Conservation (phyloP, 30 jellyfish, hydroid and myxozoan genomes). For the Catostylus mosaicus region DNA sequence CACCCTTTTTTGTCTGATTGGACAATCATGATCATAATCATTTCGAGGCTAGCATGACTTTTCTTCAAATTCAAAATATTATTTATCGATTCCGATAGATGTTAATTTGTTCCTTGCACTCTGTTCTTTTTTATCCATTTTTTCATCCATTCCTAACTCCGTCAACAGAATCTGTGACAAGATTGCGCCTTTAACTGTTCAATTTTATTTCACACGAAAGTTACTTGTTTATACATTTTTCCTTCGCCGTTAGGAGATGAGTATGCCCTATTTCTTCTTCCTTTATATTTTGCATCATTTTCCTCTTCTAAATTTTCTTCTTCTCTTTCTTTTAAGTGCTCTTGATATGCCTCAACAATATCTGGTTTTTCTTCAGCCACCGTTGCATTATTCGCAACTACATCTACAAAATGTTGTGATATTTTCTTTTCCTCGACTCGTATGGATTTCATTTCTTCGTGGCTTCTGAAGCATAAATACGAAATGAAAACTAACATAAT, state of each 20-base stretch:
- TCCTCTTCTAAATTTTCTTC: neutral
- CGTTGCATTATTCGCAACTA: slow-evolving; percentile 51
- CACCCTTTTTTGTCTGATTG: too few relatives aligned
- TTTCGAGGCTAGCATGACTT: too few relatives aligned
- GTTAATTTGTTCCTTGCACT: too few relatives aligned
- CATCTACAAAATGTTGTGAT: slow-evolving; percentile 69
- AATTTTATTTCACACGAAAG: slow-evolving; percentile 43
- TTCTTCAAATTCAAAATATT: too few relatives aligned
- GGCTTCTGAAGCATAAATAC: slow-evolving; percentile 68
- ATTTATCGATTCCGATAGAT: too few relatives aligned
- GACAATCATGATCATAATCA: too few relatives aligned
- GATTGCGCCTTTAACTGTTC: neutral
- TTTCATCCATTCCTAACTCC: too few relatives aligned
- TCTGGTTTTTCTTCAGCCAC: slow-evolving; percentile 22
- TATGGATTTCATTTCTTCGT: slow-evolving; percentile 38
- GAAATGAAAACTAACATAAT: slow-evolving; percentile 59
- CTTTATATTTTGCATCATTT: slow-evolving; percentile 15
- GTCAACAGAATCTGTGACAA: too few relatives aligned
- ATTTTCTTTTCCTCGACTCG: slow-evolving; percentile 18
- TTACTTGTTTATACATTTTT: slow-evolving; percentile 67
- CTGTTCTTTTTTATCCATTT: too few relatives aligned
- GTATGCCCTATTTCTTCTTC: slow-evolving; percentile 22
- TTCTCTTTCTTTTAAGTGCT: neutral
- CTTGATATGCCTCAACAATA: slow-evolving; percentile 5
- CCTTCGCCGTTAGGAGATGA: slow-evolving; percentile 58